Evolutionary conservation across 53 echinoderm and acorn worm genomes (phyloP), one percentile per base, ranked within the genome.

Genomic region (Arbacia lixula): DNA sequence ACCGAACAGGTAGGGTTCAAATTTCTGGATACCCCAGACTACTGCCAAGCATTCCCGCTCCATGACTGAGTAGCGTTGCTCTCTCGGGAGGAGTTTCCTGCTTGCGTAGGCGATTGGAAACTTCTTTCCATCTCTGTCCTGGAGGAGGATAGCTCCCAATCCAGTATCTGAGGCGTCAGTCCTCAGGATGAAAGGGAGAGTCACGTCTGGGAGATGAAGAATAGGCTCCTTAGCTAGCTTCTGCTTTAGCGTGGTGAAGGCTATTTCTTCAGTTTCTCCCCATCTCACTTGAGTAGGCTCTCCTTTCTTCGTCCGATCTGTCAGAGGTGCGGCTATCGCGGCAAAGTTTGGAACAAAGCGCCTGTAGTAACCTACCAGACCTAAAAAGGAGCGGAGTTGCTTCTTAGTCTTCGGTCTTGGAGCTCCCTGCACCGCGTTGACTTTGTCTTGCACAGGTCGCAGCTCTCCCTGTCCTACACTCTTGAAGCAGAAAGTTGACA

Each of bases 31-130:
- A 12, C 83, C 91, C 87, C 87, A 91, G 22, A 91, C 68, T n/a
- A 91, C 34, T 38, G 87, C 91, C 3, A 90, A 66, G 51, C 91
- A 90, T 71, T 90, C 87, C 51, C 74, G 71, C 24, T 90, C 87
- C 3, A 87, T 87, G 2, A 68, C 60, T 1, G 91, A 86, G 49
- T 91, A 87, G 9, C 76, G 68, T 40, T 63, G 72, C 31, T 91
- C 84, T 1, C 87, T 46, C 5, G 68, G 29, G 6, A 84, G 66
- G 11, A 91, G 37, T 29, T 88, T 85, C 3, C 74, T 69, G 34
- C 92, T 91, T 12, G 92, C 92, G 33, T 88, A 91, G 20, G 90
- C 85, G 3, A 88, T 53, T 12, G 88, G 88, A 36, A 57, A 85
- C 53, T 74, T 79, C 17, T 64, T 28, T 31, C 80, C 88, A 22